Conservation (phyloP, 2,797 vertebrate species). For the Threskiornis aethiopicus region DNA sequence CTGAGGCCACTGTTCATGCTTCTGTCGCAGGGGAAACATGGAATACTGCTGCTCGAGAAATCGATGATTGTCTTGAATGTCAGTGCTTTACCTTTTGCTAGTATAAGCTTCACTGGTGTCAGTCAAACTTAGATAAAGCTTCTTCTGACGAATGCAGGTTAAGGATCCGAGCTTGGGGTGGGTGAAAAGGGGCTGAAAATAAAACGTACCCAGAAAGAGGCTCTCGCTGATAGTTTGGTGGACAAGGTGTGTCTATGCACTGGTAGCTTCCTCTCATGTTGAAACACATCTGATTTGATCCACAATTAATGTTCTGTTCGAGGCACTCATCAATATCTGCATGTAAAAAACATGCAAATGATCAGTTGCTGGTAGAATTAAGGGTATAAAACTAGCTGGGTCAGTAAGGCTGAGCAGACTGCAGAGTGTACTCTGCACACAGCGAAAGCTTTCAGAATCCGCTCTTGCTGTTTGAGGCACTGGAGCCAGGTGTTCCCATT, state of each 20-base stretch:
- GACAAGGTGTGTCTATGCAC: constrained; percentile 95
- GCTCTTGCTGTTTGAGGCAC: background rate
- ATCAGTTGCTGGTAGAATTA: background rate
- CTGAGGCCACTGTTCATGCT: background rate
- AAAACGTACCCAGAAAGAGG: constrained; percentile 78
- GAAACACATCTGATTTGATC: constrained; percentile 92
- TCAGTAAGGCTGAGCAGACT: background rate
- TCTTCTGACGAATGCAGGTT: background rate
- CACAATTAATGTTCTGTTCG: constrained; percentile 89
- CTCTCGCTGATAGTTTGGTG: constrained; percentile 90
- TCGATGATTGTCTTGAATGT: rapidly evolving
- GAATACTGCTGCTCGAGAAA: background rate
- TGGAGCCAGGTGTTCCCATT: background rate
- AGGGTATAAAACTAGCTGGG: background rate
- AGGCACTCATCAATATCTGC: constrained; percentile 93
- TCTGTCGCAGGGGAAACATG: background rate
- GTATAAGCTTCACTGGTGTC: background rate
- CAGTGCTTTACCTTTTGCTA: background rate
- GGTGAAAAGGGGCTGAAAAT: background rate
- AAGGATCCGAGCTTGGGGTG: background rate
- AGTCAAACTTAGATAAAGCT: background rate
- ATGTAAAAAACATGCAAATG: background rate
- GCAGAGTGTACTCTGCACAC: background rate
- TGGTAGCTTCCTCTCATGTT: constrained; percentile 95
- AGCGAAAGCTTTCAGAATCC: background rate